These are phyloP conservation scores for Globia sparganii DNA, from an alignment of 2,888 invertebrate species.

Conservation along the genomic window DNA sequence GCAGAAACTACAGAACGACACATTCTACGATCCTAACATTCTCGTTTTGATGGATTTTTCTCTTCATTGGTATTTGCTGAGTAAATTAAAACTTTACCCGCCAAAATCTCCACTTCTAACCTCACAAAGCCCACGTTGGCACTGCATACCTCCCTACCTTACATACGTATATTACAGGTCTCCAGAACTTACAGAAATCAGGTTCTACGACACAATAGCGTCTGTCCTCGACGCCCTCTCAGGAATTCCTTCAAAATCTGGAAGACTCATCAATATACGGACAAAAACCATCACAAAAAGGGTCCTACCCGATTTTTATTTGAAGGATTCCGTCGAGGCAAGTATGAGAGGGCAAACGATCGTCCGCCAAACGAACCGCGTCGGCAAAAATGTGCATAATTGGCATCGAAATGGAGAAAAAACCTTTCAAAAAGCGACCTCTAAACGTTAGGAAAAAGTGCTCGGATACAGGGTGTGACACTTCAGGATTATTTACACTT, in stretches of 20 bases:
- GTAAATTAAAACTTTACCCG: neutral
- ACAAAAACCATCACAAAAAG: slow-evolving; percentile 87
- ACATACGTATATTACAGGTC: slow-evolving; percentile 51
- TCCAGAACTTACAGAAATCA: slow-evolving; percentile 60
- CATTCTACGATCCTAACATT: neutral
- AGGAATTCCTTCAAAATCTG: slow-evolving; percentile 86
- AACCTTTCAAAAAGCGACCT: slow-evolving; percentile 88
- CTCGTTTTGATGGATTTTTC: neutral
- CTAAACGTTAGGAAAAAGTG: slow-evolving; percentile 89
- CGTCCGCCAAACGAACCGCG: slow-evolving; percentile 85
- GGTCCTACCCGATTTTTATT: slow-evolving; percentile 86
- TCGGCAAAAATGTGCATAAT: slow-evolving; percentile 90
- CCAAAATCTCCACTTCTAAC: neutral
- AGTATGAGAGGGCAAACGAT: slow-evolving; percentile 80
- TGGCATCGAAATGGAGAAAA: slow-evolving; percentile 86
- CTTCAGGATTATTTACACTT: slow-evolving; percentile 16
- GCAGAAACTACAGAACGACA: neutral
- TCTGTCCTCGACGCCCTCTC: slow-evolving; percentile 72
- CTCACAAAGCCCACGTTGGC: slow-evolving; percentile 6
- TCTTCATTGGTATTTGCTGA: too few species aligned
- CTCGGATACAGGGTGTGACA: slow-evolving; percentile 82
- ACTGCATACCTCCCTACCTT: slow-evolving; percentile 10
- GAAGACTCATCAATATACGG: slow-evolving; percentile 86
- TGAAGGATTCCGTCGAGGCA: slow-evolving; percentile 87
- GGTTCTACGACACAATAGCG: slow-evolving; percentile 75